Conservation (phyloP, 2,797 vertebrate genomes). For the Lycodopsis pacificus region DNA sequence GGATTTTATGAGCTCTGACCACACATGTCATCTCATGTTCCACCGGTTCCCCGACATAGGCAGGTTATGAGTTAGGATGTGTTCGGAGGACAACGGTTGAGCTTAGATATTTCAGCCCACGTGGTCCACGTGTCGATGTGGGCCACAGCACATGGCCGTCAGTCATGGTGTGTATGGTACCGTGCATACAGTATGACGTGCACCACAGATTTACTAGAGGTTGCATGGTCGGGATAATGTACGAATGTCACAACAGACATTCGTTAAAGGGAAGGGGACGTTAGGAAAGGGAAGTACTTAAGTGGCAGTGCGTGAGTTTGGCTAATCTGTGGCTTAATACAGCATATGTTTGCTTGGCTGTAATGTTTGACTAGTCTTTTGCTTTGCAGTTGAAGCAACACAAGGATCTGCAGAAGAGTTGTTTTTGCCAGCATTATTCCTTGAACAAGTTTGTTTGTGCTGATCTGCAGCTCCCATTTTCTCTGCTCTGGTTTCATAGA, state of each 20-base stretch:
- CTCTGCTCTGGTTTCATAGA: constrained; percentile 42
- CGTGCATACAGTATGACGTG: background rate
- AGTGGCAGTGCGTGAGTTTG: constrained; percentile 33
- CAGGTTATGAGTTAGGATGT: constrained; percentile 48
- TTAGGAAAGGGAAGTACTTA: constrained; percentile 10
- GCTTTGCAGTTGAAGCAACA: constrained; percentile 33
- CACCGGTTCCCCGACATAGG: constrained; percentile 24
- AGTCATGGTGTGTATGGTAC: constrained; percentile 7
- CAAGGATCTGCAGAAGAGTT: constrained; percentile 8
- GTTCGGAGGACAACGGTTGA: constrained; percentile 33
- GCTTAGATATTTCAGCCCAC: constrained; percentile 34
- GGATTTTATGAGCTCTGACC: constrained; percentile 58
- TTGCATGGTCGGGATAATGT: constrained; percentile 8
- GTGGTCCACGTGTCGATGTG: constrained; percentile 5
- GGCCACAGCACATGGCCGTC: constrained; percentile 12
- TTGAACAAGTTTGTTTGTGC: constrained; percentile 48
- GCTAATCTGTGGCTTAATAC: constrained; percentile 34
- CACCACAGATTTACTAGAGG: constrained; percentile 27
- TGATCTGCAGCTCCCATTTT: constrained; percentile 43
- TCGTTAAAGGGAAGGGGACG: background rate
- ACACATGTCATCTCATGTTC: constrained; percentile 56
- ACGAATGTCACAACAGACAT: constrained; percentile 13
- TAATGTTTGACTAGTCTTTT: constrained; percentile 38
- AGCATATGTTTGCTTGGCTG: constrained; percentile 49
- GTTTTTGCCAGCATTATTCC: constrained; percentile 49